Evolutionary conservation across 2,113 vertebrate genomes (phyloP), one percentile per base, ranked within the genome.

Genomic region (Ifrita kowaldi): DNA sequence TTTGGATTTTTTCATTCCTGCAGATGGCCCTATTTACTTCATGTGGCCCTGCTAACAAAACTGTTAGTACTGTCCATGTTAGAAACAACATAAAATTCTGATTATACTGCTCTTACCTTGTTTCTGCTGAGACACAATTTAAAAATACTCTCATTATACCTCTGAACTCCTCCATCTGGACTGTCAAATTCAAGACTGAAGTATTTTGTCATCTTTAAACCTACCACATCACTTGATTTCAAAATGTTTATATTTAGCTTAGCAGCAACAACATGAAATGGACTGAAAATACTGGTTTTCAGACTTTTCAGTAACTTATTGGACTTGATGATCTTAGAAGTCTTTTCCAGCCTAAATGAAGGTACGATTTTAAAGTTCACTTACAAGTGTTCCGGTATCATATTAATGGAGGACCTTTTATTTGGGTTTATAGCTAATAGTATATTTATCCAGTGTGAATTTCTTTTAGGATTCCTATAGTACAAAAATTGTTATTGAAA

Each of bases 181-280:
- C 47, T 76, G 70, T 24, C 35, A 84, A 37, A 44, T 71, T 64
- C 33, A 68, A 60, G 39, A 79, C 22, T 28, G 84, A 87, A 75
- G 68, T 94, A 93, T 76, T 93, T 94, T 89, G 41, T 91, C 65
- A 76, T 78, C 49, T 71, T 84, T 71, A 87, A 68, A 68, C 44
- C 21, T 84, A 44, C 56, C 52, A 16, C 6, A 44, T 82, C 39
- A 26, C 65, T 94, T 59, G 13, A 55, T 84, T 80, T 64, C 35
- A 60, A 81, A 89, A 81, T 84, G 37, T 85, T 95, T 75, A 26
- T 65, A 39, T 82, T 67, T 46, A 80, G 39, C 55, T 67, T 37
- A 39, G 69, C 87, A 89, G 57, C 49, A 60, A 39, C 44, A 76
- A 59, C 22, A 27, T 65, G 22, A n/a, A 68, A 60, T 13, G 27